phyloP scores from a whole-genome alignment of 2,888 invertebrate species.

The Sinohyriopsis cumingii region DNA sequence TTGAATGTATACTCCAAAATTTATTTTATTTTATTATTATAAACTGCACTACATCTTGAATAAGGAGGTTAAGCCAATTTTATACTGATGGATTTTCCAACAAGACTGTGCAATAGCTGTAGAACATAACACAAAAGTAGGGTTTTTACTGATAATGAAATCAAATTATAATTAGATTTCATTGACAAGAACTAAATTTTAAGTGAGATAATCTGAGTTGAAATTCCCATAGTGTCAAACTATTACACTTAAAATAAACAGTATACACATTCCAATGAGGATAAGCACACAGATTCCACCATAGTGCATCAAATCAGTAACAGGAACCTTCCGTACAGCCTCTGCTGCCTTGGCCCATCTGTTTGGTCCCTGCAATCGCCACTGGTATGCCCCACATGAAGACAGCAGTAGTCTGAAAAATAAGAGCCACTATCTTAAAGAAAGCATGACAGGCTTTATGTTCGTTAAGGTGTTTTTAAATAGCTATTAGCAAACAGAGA shows the following conservation, averaged over 20 bases:
- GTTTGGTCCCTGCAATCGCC: slow-evolving; percentile 67
- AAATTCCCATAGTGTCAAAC: too few species aligned
- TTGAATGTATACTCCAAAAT: too few species aligned
- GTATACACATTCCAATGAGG: slow-evolving; percentile 1
- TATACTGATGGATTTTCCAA: too few species aligned
- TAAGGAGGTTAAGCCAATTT: too few species aligned
- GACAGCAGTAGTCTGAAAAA: slow-evolving; percentile 35
- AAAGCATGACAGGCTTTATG: not conserved
- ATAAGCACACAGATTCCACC: slow-evolving; percentile 15
- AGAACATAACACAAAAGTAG: too few species aligned
- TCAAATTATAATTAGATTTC: too few species aligned
- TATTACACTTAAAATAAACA: slow-evolving; percentile 6
- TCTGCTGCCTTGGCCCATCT: slow-evolving; percentile 56
- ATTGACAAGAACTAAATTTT: too few species aligned
- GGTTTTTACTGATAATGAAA: too few species aligned
- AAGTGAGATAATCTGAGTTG: too few species aligned
- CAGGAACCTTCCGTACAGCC: slow-evolving; percentile 56
- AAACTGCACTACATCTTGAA: too few species aligned
- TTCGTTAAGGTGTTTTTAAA: not conserved
- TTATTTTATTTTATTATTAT: too few species aligned
- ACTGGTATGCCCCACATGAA: slow-evolving; percentile 62
- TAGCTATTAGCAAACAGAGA: not conserved
- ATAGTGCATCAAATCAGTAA: slow-evolving; percentile 53
- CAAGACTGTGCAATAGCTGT: too few species aligned
- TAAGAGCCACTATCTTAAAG: not conserved